Conservation (phyloP, 2,797 vertebrate genomes). For the Ptychadena robeensis region DNA sequence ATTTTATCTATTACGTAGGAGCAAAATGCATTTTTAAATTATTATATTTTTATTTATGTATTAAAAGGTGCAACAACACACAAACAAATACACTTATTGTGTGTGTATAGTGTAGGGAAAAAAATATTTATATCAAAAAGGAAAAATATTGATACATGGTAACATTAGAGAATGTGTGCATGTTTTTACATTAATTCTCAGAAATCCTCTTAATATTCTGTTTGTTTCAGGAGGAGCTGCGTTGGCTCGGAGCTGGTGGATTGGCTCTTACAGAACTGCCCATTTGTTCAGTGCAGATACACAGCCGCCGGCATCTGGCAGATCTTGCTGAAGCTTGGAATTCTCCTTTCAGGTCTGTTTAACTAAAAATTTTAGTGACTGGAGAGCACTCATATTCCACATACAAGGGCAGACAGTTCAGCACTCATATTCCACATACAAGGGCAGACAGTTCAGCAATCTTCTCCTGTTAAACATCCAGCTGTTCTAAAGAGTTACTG, state of each 20-base stretch:
- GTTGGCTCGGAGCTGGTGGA: conserved; percentile 94
- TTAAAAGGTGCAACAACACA: too few species aligned
- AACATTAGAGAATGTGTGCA: too few species aligned
- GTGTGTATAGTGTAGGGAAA: too few species aligned
- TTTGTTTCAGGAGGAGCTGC: conserved; percentile 85
- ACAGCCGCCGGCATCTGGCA: conserved; percentile 92
- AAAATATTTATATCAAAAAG: too few species aligned
- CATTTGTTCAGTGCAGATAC: conserved; percentile 89
- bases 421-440: too few species aligned
- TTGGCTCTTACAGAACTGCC: conserved; percentile 93
- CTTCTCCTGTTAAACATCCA: conserved; percentile 14
- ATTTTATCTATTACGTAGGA: too few species aligned
- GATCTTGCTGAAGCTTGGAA: conserved; percentile 93
- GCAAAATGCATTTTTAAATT: too few species aligned
- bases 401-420: conserved; percentile 7
- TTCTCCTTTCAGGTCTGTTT: conserved; percentile 89
- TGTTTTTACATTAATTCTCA: too few species aligned
- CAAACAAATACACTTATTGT: too few species aligned
- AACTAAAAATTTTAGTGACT: conserved; percentile 1
- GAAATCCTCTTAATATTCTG: background rate
- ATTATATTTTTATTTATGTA: too few species aligned
- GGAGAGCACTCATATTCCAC: background rate
- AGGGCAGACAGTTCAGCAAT: conserved; percentile 13
- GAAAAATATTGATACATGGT: too few species aligned
- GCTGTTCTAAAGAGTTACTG: conserved; percentile 26